Evolutionary conservation across 53 echinoderm and acorn worm species (phyloP).

Genomic region (Apostichopus leukothele): DNA sequence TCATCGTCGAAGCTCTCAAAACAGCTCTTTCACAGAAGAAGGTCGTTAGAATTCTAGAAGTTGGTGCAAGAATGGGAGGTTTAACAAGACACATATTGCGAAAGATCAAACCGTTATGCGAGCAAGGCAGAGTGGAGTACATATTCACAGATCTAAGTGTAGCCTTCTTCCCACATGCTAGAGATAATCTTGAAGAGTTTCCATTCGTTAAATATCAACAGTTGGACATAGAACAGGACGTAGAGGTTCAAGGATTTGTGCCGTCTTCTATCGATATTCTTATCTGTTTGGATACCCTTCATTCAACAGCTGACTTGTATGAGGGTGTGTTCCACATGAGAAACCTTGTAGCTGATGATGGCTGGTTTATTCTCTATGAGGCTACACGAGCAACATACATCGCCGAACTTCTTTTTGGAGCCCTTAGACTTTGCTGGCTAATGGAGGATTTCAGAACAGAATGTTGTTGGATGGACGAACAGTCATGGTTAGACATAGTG

Average conservation of each 20-base stretch:
- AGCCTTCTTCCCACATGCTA: slow-evolving; percentile 85
- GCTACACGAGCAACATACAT: slow-evolving; percentile 71
- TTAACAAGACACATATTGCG: slow-evolving; percentile 69
- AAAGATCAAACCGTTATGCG: slow-evolving; percentile 55
- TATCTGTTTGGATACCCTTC: slow-evolving; percentile 83
- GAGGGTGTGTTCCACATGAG: slow-evolving; percentile 64
- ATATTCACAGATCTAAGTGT: slow-evolving; percentile 92
- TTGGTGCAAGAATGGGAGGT: slow-evolving; percentile 90
- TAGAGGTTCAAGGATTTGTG: slow-evolving; percentile 79
- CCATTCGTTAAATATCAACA: slow-evolving; percentile 84
- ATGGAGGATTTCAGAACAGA: slow-evolving; percentile 79
- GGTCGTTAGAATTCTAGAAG: slow-evolving; percentile 76
- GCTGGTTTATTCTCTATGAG: slow-evolving; percentile 73
- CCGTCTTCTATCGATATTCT: slow-evolving; percentile 81
- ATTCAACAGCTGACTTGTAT: slow-evolving; percentile 73
- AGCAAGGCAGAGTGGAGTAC: slow-evolving; percentile 71
- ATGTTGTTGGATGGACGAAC: slow-evolving; percentile 78
- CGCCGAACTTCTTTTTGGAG: slow-evolving; percentile 86
- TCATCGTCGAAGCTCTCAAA: slow-evolving; percentile 61
- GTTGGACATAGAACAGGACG: slow-evolving; percentile 81
- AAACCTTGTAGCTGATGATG: slow-evolving; percentile 73
- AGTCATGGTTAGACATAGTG: slow-evolving; percentile 64
- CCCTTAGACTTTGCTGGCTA: slow-evolving; percentile 82
- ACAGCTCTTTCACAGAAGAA: slow-evolving; percentile 68
- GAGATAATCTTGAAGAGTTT: slow-evolving; percentile 67